A percentile compares a stretch with the other conserved stretches of the same genome.
phyloP scores from a whole-genome alignment of 2,888 invertebrate species.

The Caenorhabditis drosophilae region DNA sequence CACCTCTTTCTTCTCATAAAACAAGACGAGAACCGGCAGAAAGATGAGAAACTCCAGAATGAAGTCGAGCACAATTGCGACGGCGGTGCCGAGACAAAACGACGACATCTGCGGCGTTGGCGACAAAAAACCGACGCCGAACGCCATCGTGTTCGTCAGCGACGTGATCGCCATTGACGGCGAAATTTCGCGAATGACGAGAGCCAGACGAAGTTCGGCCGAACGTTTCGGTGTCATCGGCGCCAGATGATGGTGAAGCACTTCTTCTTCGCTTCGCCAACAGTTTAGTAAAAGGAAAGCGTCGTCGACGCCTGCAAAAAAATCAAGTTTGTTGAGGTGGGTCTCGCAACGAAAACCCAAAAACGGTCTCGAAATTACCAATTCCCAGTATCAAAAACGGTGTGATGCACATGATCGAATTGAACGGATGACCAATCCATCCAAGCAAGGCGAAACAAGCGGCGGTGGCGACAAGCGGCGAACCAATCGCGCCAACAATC shows the following conservation, averaged over 20 bases:
- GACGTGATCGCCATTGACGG: conserved; percentile 56
- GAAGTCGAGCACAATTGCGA: conserved; percentile 62
- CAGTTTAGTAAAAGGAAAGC: conserved; percentile 53
- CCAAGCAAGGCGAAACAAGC: conserved; percentile 49
- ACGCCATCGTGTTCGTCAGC: conserved; percentile 51
- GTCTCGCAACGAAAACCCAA: no score
- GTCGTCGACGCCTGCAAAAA: no score
- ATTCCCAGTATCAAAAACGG: conserved; percentile 56
- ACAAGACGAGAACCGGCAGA: conserved; percentile 49
- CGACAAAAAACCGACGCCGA: conserved; percentile 50
- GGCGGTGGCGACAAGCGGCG: conserved; percentile 45
- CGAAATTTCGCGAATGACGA: conserved; percentile 45
- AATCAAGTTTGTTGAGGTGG: no score
- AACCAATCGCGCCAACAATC: conserved; percentile 45
- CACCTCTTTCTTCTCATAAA: conserved; percentile 37
- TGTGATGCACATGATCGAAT: conserved; percentile 58
- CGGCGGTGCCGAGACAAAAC: conserved; percentile 63
- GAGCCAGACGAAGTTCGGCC: conserved; percentile 23
- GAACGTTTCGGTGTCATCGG: not conserved
- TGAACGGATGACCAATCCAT: conserved; percentile 49
- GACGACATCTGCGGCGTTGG: conserved; percentile 56
- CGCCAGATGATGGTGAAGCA: no score
- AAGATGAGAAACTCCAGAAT: conserved; percentile 61
- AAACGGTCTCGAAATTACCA: no score
- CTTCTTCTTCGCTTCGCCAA: conserved; percentile 45